phyloP scores from a whole-genome alignment of 2,888 invertebrate genomes.

The Gortyna flavago region DNA sequence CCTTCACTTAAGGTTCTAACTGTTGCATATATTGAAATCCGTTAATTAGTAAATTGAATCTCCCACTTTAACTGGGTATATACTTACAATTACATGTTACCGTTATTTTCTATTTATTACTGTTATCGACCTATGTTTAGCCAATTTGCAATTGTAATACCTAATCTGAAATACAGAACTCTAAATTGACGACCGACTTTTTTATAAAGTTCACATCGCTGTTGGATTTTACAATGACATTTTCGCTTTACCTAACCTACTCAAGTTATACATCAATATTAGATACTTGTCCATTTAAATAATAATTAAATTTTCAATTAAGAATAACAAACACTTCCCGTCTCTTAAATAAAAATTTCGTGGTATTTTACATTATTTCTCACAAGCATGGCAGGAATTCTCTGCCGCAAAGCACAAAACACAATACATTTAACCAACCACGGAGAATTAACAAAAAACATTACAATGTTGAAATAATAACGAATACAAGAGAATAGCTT shows the following conservation, averaged over 20 bases:
- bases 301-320: not conserved
- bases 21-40: constrained; percentile 56
- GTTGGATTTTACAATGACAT: not conserved
- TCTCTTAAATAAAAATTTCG: not conserved
- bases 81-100: constrained; percentile 37
- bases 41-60: constrained; percentile 63
- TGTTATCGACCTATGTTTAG: constrained; percentile 5
- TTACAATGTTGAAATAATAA: constrained; percentile 73
- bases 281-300: not conserved
- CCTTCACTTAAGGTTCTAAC: constrained; percentile 30
- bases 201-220: not conserved
- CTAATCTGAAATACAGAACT: not conserved
- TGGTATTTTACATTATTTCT: not conserved
- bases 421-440: constrained; percentile 67
- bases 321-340: not conserved
- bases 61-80: constrained; percentile 15
- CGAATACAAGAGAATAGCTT: constrained; percentile 72
- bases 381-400: constrained; percentile 5
- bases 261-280: not conserved
- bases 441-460: constrained; percentile 70
- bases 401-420: not conserved
- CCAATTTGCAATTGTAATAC: not conserved
- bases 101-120: constrained; percentile 40
- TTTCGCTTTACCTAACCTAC: not conserved
- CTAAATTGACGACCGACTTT: not conserved